Percentiles rank a stretch among this genome's conserved stretches.
Conservation (phyloP, 1,140 invertebrate genomes). For the Sarcophaga peregrina region DNA sequence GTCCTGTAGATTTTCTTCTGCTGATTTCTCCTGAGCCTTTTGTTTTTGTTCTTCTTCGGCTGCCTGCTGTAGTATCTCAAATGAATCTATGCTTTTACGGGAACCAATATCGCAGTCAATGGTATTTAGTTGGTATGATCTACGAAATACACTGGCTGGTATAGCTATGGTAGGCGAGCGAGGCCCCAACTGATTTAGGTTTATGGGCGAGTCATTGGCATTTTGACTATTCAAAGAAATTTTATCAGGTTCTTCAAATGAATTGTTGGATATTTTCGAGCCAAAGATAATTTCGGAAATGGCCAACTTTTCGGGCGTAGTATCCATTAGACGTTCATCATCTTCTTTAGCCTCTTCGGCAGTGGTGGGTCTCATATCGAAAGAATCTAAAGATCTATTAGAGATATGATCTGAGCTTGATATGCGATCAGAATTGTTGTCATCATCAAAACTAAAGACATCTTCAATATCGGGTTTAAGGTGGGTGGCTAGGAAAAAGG, state of each 20-base stretch:
- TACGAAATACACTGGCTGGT: conserved; percentile 65
- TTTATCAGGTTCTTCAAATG: conserved; percentile 58
- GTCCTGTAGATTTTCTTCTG: not conserved
- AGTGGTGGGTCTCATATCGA: conserved; percentile 66
- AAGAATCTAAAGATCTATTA: conserved; percentile 61
- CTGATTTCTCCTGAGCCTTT: conserved; percentile 15
- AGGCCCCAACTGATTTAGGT: conserved; percentile 54
- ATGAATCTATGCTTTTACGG: conserved; percentile 68
- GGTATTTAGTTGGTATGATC: conserved; percentile 69
- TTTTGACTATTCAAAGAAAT: conserved; percentile 52
- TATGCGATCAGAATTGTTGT: conserved; percentile 52
- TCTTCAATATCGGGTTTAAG: conserved; percentile 61
- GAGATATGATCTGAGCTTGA: conserved; percentile 49
- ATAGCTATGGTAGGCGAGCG: conserved; percentile 74
- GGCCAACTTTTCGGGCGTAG: conserved; percentile 56
- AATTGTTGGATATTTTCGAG: conserved; percentile 51
- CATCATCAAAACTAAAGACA: conserved; percentile 62
- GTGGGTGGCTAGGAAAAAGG: conserved; percentile 5
- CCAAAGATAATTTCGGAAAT: conserved; percentile 62
- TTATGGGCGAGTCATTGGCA: conserved; percentile 52
- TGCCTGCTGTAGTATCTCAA: conserved; percentile 60
- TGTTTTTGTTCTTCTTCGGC: conserved; percentile 47
- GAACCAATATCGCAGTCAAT: conserved; percentile 74
- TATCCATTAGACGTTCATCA: conserved; percentile 46
- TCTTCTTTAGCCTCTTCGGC: conserved; percentile 68